These are phyloP conservation scores for Steatornis caripensis DNA, from an alignment of 2,113 vertebrate genomes.

Conservation along the genomic window DNA sequence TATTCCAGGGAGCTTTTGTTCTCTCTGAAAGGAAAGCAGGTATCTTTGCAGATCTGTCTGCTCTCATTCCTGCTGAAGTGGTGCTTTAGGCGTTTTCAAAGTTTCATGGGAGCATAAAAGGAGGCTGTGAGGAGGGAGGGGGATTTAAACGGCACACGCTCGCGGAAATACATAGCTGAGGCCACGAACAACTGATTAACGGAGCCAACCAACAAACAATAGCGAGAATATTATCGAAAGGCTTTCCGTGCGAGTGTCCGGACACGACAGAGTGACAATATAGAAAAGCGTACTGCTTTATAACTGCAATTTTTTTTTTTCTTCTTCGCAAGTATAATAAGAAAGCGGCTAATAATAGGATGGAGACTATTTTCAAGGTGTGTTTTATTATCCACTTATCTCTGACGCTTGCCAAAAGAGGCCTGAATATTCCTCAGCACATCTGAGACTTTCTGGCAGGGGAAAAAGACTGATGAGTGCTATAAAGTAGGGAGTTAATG, in stretches of 20 bases:
- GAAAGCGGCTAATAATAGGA: constrained; percentile 41
- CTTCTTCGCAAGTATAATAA: constrained; percentile 20
- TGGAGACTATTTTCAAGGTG: constrained; percentile 17
- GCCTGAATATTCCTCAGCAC: constrained; percentile 35
- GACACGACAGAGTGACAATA: background rate
- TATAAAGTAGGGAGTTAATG: constrained; percentile 4
- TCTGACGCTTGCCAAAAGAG: constrained; percentile 49
- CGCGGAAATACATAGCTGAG: background rate
- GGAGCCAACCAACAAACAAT: constrained; percentile 17
- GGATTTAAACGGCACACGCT: background rate
- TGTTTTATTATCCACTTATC: constrained; percentile 48
- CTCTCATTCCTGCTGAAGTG: constrained; percentile 1
- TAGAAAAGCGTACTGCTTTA: background rate
- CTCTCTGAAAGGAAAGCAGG: background rate
- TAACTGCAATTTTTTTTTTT: background rate
- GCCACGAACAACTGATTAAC: constrained; percentile 4
- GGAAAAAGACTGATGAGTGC: constrained; percentile 13
- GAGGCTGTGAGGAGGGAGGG: background rate
- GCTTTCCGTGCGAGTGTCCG: background rate
- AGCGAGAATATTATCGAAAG: background rate
- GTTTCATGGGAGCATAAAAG: constrained; percentile 9
- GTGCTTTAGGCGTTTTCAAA: background rate
- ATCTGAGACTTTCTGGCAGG: constrained; percentile 26
- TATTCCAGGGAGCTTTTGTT: constrained; percentile 20
- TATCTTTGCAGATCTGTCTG: constrained; percentile 2